Conservation (phyloP, 2,888 invertebrate species). For the Hypselothyrea guttata region DNA sequence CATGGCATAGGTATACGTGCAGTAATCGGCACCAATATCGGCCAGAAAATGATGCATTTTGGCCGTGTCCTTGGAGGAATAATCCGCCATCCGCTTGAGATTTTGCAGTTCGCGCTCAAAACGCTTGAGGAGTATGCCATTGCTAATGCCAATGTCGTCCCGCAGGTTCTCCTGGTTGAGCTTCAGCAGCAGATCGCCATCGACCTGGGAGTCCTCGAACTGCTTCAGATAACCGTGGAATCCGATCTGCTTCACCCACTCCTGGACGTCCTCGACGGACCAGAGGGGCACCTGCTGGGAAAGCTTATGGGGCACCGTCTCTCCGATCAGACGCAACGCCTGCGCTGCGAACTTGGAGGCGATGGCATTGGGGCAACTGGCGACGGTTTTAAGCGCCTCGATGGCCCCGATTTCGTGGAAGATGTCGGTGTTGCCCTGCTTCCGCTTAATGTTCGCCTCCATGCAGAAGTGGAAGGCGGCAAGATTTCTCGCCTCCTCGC, state of each 20-base stretch:
- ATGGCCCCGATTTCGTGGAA: constrained; percentile 97
- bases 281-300: constrained; percentile 99
- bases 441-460: constrained; percentile 99
- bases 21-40: constrained; percentile 93
- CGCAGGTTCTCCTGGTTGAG: constrained; percentile 95
- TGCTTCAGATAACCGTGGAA: constrained; percentile 92
- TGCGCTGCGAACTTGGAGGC: constrained; percentile 98
- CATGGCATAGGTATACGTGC: constrained; percentile 98
- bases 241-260: constrained; percentile 99
- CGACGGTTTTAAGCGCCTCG: constrained; percentile 96
- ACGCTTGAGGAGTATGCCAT: constrained; percentile 95
- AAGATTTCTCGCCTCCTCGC: constrained; percentile 97
- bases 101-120: constrained; percentile 96
- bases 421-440: constrained; percentile 94
- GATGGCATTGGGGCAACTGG: constrained; percentile 98
- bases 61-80: constrained; percentile 96
- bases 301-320: constrained; percentile 97
- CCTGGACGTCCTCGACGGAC: constrained; percentile 97
- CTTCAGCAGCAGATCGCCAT: constrained; percentile 96
- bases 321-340: constrained; percentile 95
- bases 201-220: constrained; percentile 96
- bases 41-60: constrained; percentile 93
- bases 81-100: constrained; percentile 97
- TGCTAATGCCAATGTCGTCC: constrained; percentile 95
- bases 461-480: constrained; percentile 99